These are phyloP conservation scores for Turdus rufiventris DNA, from an alignment of 2,113 vertebrate species.

Conservation along the genomic window DNA sequence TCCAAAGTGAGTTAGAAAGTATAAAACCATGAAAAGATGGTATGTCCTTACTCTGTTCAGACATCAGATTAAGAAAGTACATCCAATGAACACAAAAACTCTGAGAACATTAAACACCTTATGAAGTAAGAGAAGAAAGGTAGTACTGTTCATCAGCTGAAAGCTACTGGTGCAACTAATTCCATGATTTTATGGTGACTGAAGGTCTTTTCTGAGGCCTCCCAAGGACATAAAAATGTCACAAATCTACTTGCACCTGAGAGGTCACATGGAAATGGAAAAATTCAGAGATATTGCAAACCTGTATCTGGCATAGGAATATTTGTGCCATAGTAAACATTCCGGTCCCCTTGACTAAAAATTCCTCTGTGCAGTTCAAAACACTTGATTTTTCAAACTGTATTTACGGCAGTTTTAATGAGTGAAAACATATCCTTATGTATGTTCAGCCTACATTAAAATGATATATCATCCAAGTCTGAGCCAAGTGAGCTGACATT, in stretches of 20 bases:
- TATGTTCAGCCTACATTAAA: not conserved
- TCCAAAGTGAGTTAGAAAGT: not conserved
- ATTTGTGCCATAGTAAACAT: not conserved
- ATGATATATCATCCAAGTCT: not conserved
- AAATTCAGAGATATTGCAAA: not conserved
- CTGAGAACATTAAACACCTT: not conserved
- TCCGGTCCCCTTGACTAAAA: not conserved
- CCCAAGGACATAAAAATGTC: not conserved
- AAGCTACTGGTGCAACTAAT: not conserved
- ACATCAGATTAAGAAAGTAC: not conserved
- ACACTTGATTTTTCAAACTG: not conserved
- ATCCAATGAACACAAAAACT: not conserved
- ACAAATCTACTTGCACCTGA: not conserved
- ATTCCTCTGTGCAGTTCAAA: not conserved
- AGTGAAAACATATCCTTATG: not conserved
- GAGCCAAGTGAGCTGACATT: not conserved
- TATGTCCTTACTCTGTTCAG: not conserved
- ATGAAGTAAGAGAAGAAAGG: not conserved
- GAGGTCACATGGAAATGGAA: not conserved
- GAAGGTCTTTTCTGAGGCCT: not conserved
- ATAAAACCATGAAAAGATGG: not conserved
- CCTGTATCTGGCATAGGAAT: not conserved
- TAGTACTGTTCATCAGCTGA: not conserved
- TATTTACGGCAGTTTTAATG: not conserved
- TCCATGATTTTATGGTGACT: not conserved